phyloP scores from a whole-genome alignment of 2,888 invertebrate genomes.

The Trachelus iudaicus region DNA sequence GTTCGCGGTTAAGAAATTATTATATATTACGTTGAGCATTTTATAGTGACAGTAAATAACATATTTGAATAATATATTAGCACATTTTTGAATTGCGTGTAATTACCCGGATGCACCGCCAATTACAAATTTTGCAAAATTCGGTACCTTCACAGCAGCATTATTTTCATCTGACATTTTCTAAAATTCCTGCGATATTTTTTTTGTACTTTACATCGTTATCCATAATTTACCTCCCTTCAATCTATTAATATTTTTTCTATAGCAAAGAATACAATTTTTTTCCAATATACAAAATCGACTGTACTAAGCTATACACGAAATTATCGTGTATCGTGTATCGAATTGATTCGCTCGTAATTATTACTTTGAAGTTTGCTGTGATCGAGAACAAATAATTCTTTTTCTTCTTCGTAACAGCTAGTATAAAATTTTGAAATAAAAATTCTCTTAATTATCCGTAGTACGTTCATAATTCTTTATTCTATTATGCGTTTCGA shows the following conservation, averaged over 20 bases:
- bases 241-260: not conserved
- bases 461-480: not conserved
- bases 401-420: not conserved
- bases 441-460: not conserved
- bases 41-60: not conserved
- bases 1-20: not conserved
- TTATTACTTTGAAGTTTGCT: not conserved
- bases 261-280: not conserved
- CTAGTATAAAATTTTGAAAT: not conserved
- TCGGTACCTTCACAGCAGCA: conserved; percentile 23
- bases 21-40: not conserved
- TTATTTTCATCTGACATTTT: not conserved
- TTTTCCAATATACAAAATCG: not conserved
- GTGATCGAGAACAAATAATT: not conserved
- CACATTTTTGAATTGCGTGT: not conserved
- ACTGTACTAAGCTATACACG: not conserved
- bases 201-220: not conserved
- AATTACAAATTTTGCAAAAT: conserved; percentile 33
- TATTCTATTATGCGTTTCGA: not conserved
- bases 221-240: not conserved
- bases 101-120: conserved; percentile 43
- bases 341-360: not conserved
- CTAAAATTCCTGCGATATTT: not conserved
- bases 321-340: not conserved
- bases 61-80: not conserved